Base-by-base conservation (phyloP, 2,888 invertebrate genomes). In the Netelia melanura region DNA sequence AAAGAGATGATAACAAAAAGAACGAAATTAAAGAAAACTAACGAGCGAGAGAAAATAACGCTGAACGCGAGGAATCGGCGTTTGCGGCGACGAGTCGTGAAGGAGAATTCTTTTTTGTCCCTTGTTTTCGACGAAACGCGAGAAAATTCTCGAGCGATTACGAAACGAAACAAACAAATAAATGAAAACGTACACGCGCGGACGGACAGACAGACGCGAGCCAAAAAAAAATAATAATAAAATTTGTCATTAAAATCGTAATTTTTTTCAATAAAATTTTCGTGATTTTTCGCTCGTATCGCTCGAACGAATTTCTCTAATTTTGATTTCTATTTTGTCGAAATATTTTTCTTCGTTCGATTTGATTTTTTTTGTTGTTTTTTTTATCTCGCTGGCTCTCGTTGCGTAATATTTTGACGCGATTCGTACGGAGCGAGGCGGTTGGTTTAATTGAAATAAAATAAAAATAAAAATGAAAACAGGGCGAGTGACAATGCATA, bases 401-500 rank as follows among this genome's bases (percentile, higher is more conserved):
- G 17, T 44, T 48, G 62, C 9, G 48, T n/a, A n/a, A 6, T 64
- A 56, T 30, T 14, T 79, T 52, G 61, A 25, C 43, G 65, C 44
- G 68, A 72, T 78, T 68, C 70, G 75, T 48, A 70, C 9, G 9
- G 65, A 80, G 44, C 68, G 58, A 64, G 17, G 58, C 70, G 62
- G 38, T 44, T 79, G 64, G 70, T 17, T 70, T 75, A 43, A 48
- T 71, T 1, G 23, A 58, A 58, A 58, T 23, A 58, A 58, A 23
- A 10, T 11, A 48, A 30, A 5, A 5, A 30, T 3, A 48, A 48
- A 48, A 1, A 48, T 21, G 61, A 68, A 48, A 61, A 81, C 75
- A 78, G 84, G 84, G 81, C 84, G 81, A 81, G 78, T 79, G 84
- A 85, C 75, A 82, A 82, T 82, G 82, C 81, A 54, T 79, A 81